Percentiles rank a stretch among this genome's conserved stretches.
phyloP scores from a whole-genome alignment of 2,888 invertebrate species.

The Drosophila meridionalis region DNA sequence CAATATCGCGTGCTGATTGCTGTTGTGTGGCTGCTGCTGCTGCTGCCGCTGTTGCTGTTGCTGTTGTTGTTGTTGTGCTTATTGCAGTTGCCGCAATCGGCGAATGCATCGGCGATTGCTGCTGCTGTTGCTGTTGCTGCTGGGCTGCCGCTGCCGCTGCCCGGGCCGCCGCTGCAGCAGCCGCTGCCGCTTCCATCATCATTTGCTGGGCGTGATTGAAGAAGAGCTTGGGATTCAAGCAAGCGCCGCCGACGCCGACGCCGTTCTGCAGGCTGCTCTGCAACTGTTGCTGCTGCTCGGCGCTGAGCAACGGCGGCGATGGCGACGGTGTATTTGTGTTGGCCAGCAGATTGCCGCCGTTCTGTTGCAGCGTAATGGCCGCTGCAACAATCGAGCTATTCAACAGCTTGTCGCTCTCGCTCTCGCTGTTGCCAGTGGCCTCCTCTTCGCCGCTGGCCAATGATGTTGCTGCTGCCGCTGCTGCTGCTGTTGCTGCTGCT shows the following conservation, averaged over 20 bases:
- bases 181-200: slow-evolving; percentile 84
- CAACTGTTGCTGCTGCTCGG: slow-evolving; percentile 80
- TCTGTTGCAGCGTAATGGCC: slow-evolving; percentile 83
- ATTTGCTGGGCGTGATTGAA: slow-evolving; percentile 85
- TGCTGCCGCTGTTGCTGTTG: slow-evolving; percentile 3
- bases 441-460: slow-evolving; percentile 51
- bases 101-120: slow-evolving; percentile 81
- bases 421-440: slow-evolving; percentile 52
- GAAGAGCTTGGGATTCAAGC: slow-evolving; percentile 83
- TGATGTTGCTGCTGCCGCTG: slow-evolving; percentile 84
- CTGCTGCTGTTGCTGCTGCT: slow-evolving; percentile 29
- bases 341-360: slow-evolving; percentile 84
- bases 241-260: slow-evolving; percentile 79
- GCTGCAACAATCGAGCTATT: slow-evolving; percentile 82
- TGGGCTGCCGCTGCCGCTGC: slow-evolving; percentile 74
- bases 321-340: slow-evolving; percentile 83
- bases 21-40: slow-evolving; percentile 34
- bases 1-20: slow-evolving; percentile 35
- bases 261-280: slow-evolving; percentile 69
- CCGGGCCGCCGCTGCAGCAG: slow-evolving; percentile 81
- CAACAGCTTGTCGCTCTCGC: slow-evolving; percentile 76
- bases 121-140: slow-evolving; percentile 56
- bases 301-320: slow-evolving; percentile 81
- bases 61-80: slow-evolving; percentile 25
- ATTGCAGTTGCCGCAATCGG: slow-evolving; percentile 58